Percentiles rank a stretch among this genome's conserved stretches.
phyloP scores from a whole-genome alignment of 2,888 invertebrate genomes.

The Melanchra persicariae region DNA sequence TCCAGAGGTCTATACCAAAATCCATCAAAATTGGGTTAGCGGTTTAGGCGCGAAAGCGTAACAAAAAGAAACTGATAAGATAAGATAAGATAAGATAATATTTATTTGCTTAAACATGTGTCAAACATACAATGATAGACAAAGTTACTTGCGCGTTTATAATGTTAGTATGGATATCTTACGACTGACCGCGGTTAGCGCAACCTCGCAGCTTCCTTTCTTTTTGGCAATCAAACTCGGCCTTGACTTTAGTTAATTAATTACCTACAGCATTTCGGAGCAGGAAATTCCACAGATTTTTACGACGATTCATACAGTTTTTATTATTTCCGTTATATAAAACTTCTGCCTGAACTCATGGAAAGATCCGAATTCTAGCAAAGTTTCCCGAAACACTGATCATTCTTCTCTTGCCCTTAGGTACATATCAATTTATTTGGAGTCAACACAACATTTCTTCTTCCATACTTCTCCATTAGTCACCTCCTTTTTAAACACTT shows the following conservation, averaged over 20 bases:
- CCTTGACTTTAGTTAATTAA: conserved; percentile 10
- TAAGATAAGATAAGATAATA: no score
- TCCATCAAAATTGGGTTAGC: no score
- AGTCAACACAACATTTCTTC: background rate
- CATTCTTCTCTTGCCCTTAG: background rate
- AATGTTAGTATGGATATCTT: no score
- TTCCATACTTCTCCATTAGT: background rate
- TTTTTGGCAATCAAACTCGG: background rate
- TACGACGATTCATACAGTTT: background rate
- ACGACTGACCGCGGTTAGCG: background rate
- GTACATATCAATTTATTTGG: background rate
- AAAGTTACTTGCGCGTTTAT: no score
- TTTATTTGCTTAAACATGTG: no score
- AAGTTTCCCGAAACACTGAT: background rate
- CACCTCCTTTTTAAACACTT: background rate
- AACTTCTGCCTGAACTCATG: conserved; percentile 9
- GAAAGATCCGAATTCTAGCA: background rate
- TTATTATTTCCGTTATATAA: background rate
- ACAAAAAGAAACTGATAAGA: no score
- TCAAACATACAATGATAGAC: no score
- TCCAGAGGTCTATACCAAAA: no score
- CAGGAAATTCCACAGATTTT: conserved; percentile 16
- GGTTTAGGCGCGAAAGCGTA: no score
- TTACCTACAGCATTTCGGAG: background rate
- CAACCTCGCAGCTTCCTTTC: background rate